These are phyloP conservation scores for Pontoporia blainvillei DNA, from an alignment of 2,113 vertebrate species.

Conservation along the genomic window DNA sequence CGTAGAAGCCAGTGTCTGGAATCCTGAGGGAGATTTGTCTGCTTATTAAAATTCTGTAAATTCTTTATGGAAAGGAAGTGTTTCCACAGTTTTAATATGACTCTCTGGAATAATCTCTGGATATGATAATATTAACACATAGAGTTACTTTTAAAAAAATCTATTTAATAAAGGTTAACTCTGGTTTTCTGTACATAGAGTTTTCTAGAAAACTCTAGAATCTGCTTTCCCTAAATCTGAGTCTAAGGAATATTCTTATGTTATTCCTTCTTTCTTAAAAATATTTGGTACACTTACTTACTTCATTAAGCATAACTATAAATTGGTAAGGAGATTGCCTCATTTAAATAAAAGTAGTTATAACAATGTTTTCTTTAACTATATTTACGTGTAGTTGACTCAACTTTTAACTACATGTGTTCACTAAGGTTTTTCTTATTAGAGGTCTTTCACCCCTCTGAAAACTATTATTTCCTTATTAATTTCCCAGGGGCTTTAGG, in stretches of 20 bases:
- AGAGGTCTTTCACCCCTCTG: constrained; percentile 65
- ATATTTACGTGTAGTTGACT: constrained; percentile 36
- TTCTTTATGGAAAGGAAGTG: neutral
- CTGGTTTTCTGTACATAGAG: neutral
- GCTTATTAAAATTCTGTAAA: constrained; percentile 1
- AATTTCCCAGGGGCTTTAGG: constrained; percentile 78
- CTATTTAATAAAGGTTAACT: neutral
- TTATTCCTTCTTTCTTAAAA: neutral
- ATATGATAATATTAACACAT: neutral
- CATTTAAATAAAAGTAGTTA: neutral
- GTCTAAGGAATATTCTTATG: neutral
- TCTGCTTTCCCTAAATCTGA: neutral
- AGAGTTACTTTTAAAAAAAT: neutral
- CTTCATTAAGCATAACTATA: neutral
- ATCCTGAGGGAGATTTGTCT: neutral
- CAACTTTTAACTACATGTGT: constrained; percentile 74
- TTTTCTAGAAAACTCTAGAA: constrained; percentile 15
- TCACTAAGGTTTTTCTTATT: constrained; percentile 76
- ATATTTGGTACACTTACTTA: neutral
- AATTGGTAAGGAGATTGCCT: neutral
- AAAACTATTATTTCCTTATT: constrained; percentile 80
- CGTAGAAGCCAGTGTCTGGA: neutral
- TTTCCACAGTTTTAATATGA: neutral
- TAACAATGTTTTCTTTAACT: neutral
- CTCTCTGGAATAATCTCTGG: neutral